These are phyloP conservation scores for Epistrophe grossulariae DNA, from an alignment of 2,888 invertebrate genomes.

Conservation along the genomic window DNA sequence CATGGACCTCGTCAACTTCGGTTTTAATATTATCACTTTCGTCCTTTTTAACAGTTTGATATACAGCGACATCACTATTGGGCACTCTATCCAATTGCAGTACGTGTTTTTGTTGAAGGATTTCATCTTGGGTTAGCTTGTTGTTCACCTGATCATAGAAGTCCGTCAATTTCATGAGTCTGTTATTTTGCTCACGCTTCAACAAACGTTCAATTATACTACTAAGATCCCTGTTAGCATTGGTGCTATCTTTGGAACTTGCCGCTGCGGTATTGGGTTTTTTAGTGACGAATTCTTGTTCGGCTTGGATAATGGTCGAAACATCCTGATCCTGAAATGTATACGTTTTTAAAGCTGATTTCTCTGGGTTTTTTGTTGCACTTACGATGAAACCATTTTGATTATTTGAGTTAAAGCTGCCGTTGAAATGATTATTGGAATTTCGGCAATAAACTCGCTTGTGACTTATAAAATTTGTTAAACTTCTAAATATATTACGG, in stretches of 20 bases:
- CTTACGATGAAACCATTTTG: slow-evolving; percentile 82
- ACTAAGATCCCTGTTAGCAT: slow-evolving; percentile 85
- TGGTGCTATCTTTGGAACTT: slow-evolving; percentile 72
- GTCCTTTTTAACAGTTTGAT: slow-evolving; percentile 86
- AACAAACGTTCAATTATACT: slow-evolving; percentile 85
- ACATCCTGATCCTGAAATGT: slow-evolving; percentile 84
- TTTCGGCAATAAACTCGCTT: slow-evolving; percentile 92
- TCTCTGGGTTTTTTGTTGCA: slow-evolving; percentile 27
- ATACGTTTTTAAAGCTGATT: slow-evolving; percentile 18
- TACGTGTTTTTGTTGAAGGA: slow-evolving; percentile 77
- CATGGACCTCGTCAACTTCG: slow-evolving; percentile 86
- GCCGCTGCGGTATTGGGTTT: slow-evolving; percentile 74
- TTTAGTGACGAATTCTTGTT: slow-evolving; percentile 83
- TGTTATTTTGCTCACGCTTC: slow-evolving; percentile 80
- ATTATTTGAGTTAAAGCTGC: slow-evolving; percentile 84
- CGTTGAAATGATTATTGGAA: slow-evolving; percentile 84
- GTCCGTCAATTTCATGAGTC: slow-evolving; percentile 77
- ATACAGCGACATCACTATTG: slow-evolving; percentile 87
- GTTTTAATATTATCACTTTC: slow-evolving; percentile 85
- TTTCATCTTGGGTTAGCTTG: slow-evolving; percentile 77
- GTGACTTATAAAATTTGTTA: slow-evolving; percentile 95
- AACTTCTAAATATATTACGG: slow-evolving; percentile 92
- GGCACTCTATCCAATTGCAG: slow-evolving; percentile 84
- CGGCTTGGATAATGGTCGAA: slow-evolving; percentile 84
- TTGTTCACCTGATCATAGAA: slow-evolving; percentile 78